Evolutionary conservation across 2,797 vertebrate genomes (phyloP), one percentile per base, ranked within the genome.

Genomic region (Dendrocincla tyrannina): DNA sequence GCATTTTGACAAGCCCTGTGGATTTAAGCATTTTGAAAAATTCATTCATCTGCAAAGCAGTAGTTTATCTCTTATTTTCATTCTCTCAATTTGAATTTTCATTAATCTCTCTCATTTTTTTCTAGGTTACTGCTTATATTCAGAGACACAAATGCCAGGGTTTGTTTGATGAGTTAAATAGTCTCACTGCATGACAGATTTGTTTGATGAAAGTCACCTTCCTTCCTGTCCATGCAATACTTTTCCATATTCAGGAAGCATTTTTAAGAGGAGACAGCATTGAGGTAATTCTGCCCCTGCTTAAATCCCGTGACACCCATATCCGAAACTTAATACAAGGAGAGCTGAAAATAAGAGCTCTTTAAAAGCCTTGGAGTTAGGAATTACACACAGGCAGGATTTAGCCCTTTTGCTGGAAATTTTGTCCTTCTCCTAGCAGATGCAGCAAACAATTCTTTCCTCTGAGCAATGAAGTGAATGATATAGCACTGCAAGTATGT

Each of bases 151-250:
- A 88, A 88, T 83, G 66, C 79, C 59, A 87, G 60, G 37, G 60
- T 76, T 95, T 50, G 56, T 89, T 93, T 79, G 88, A 94, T 95
- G 90, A 96, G 86, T 91, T 91, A 88, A 93, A 93, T 93, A 92
- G 86, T 83, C 92, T 74, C 86, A 35, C 72, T 87, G 88, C 93
- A 83, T 91, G 93, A 97, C 94, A 97, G 92, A 97, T 96, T 85
- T 85, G 88, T 85, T 93, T 93, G 94, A 97, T 96, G 95, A 96
- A 97, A 95, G 84, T 96, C 92, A 97, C 96, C 81, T 96, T 96
- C 95, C 94, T 96, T 95, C 96, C 96, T 96, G 84, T n/a, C 56
- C 84, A 50, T 82, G 95, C 91, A 89, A 86, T 85, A 84, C 66
- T 93, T 95, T 87, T 94, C 84, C 94, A 95, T 95, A 95, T 97